phyloP scores from a whole-genome alignment of 1,140 invertebrate species.

The Akabosia matsudoensis region DNA sequence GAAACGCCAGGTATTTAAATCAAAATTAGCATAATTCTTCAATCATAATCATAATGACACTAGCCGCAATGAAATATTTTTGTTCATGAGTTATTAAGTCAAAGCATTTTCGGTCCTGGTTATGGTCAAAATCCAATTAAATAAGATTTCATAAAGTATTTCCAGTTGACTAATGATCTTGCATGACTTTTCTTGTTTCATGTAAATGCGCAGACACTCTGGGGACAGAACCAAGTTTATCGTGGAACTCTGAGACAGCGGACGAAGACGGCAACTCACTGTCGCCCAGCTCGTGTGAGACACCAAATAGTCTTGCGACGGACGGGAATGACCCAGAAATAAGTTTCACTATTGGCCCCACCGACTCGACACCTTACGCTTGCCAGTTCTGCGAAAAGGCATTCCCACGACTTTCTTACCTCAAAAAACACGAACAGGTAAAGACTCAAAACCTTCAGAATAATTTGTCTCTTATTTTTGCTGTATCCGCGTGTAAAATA shows the following conservation, averaged over 20 bases:
- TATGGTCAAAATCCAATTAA: too few relatives aligned
- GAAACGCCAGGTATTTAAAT: conserved; percentile 54
- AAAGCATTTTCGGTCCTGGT: too few relatives aligned
- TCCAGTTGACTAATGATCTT: neutral
- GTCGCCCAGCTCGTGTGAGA: conserved; percentile 56
- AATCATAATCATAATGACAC: too few relatives aligned
- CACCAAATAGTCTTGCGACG: conserved; percentile 51
- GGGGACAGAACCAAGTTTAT: conserved; percentile 62
- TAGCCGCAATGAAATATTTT: too few relatives aligned
- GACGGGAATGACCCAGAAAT: conserved; percentile 60
- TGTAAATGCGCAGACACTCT: conserved; percentile 57
- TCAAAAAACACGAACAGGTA: conserved; percentile 92
- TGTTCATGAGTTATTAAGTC: too few relatives aligned
- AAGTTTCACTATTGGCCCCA: conserved; percentile 64
- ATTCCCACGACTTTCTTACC: conserved; percentile 77
- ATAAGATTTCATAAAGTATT: too few relatives aligned
- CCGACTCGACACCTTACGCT: conserved; percentile 74
- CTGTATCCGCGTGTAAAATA: too few relatives aligned
- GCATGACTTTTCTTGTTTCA: neutral
- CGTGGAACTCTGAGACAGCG: conserved; percentile 64
- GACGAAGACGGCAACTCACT: conserved; percentile 57
- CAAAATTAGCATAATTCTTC: too few relatives aligned
- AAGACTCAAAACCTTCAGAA: too few relatives aligned
- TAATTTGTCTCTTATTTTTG: too few relatives aligned
- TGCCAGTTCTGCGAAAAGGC: conserved; percentile 89